A percentile compares a stretch with the other conserved stretches of the same genome.
phyloP scores from a whole-genome alignment of 2,797 vertebrate genomes.

The Anguilla obscura region DNA sequence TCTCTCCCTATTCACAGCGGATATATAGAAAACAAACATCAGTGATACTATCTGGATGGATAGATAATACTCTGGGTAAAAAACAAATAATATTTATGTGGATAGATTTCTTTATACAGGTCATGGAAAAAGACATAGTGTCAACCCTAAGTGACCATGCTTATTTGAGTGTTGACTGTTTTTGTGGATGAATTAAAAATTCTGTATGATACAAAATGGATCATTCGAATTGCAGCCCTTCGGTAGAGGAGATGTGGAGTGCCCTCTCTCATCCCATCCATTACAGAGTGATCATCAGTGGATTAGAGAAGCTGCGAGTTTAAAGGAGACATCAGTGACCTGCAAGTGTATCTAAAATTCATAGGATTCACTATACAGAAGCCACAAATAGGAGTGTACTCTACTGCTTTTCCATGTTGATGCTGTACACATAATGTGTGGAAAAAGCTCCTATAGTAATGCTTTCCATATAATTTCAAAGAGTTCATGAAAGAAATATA shows the following conservation, averaged over 20 bases:
- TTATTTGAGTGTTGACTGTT: not conserved
- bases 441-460: not conserved
- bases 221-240: not conserved
- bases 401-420: not conserved
- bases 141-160: not conserved
- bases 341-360: slow-evolving; percentile 14
- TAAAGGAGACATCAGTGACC: slow-evolving; percentile 14
- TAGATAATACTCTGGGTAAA: not conserved
- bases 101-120: not conserved
- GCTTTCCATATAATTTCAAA: not conserved
- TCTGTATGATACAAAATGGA: not conserved
- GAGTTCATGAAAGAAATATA: not conserved
- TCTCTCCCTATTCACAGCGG: no score
- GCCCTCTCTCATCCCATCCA: not conserved
- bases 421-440: not conserved
- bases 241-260: not conserved
- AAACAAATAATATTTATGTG: not conserved
- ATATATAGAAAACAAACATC: no score
- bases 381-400: not conserved
- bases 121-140: not conserved
- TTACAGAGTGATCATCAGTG: slow-evolving; percentile 14
- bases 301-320: not conserved
- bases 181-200: not conserved
- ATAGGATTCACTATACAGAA: slow-evolving; percentile 2
- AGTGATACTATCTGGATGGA: no score